Conservation (phyloP, 1,140 invertebrate genomes). For the Homarus americanus region DNA sequence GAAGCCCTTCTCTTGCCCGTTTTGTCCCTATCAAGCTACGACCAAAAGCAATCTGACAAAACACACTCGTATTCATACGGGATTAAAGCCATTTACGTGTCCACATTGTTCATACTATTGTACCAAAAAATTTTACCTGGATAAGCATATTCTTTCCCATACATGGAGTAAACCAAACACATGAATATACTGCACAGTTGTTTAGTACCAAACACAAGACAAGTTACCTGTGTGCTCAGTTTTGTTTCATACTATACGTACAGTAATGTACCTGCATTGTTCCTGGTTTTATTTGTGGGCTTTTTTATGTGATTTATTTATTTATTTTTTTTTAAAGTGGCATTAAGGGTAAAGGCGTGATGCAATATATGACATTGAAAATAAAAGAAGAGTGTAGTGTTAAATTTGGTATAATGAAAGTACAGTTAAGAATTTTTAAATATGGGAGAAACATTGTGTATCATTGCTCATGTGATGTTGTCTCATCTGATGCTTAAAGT, state of each 20-base stretch:
- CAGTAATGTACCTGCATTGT: too few species aligned
- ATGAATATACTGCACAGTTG: not conserved
- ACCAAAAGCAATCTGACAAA: constrained; percentile 68
- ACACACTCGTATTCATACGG: constrained; percentile 54
- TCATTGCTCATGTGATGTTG: too few species aligned
- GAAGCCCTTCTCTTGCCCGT: constrained; percentile 60
- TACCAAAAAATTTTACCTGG: constrained; percentile 57
- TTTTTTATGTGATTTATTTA: too few species aligned
- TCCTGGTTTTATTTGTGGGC: too few species aligned
- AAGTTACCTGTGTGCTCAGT: not conserved
- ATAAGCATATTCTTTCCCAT: constrained; percentile 50
- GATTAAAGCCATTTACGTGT: constrained; percentile 42
- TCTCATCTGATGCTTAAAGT: not conserved
- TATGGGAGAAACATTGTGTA: too few species aligned
- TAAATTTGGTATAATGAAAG: too few species aligned
- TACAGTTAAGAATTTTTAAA: too few species aligned
- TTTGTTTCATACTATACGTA: not conserved
- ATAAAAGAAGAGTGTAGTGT: too few species aligned
- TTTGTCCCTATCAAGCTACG: constrained; percentile 60
- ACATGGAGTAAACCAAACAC: constrained; percentile 19
- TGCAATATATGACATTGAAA: not conserved
- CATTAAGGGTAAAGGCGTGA: not conserved
- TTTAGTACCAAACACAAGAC: not conserved
- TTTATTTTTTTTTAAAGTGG: too few species aligned
- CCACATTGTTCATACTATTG: constrained; percentile 59